phyloP scores from a whole-genome alignment of 2,797 vertebrate species.

The Rhinichthys osculus region DNA sequence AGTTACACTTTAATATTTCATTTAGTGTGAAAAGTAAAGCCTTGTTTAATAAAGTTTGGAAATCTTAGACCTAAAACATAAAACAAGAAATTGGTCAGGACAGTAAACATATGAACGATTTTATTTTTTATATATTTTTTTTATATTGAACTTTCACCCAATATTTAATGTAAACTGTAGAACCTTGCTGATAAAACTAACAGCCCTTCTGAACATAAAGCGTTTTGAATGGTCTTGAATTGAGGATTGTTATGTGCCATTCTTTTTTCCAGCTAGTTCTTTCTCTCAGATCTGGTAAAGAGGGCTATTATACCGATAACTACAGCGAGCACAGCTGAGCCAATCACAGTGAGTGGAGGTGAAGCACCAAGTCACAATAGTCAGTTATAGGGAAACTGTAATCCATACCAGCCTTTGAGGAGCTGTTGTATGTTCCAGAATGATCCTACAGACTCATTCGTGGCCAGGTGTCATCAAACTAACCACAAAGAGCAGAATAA shows the following conservation, averaged over 20 bases:
- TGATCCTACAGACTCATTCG: slow-evolving; percentile 83
- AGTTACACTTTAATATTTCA: neutral
- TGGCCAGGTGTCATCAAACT: slow-evolving; percentile 81
- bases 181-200: neutral
- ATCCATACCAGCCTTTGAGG: slow-evolving; percentile 87
- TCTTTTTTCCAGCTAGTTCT: neutral
- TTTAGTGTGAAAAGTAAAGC: neutral
- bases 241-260: slow-evolving; percentile 4
- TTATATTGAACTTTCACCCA: neutral
- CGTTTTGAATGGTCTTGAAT: slow-evolving; percentile 16
- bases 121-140: neutral
- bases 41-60: neutral
- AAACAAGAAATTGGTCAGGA: neutral
- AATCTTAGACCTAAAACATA: neutral
- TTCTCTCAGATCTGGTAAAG: slow-evolving; percentile 35
- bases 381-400: slow-evolving; percentile 82
- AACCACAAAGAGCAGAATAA: slow-evolving; percentile 86
- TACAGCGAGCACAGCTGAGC: slow-evolving; percentile 21
- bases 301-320: slow-evolving; percentile 39
- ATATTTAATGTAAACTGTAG: neutral
- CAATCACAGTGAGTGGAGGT: slow-evolving; percentile 32
- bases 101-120: neutral
- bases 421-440: slow-evolving; percentile 84
- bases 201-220: neutral
- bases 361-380: slow-evolving; percentile 77